Evolutionary conservation across 2,113 vertebrate genomes (phyloP).

Genomic region (Pseudopodoces humilis): DNA sequence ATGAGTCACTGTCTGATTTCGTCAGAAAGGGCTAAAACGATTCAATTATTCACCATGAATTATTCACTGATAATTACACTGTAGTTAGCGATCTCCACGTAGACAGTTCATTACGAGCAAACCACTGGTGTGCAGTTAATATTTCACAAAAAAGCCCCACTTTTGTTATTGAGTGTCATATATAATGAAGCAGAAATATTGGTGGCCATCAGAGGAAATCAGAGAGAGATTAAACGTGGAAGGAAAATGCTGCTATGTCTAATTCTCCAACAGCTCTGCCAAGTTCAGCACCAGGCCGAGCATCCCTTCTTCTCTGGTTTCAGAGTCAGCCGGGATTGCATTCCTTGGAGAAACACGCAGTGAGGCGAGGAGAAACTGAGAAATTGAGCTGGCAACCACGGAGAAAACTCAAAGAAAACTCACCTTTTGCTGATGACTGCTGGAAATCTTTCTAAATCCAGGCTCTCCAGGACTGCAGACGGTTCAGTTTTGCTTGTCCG

Average conservation of each 20-base stretch:
- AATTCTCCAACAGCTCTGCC: background rate
- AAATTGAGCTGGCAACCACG: background rate
- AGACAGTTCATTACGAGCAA: background rate
- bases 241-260: background rate
- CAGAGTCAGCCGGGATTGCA: background rate
- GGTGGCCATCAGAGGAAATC: background rate
- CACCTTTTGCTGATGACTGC: background rate
- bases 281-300: accelerated
- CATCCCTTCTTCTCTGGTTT: background rate
- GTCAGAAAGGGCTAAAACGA: slow-evolving; percentile 26
- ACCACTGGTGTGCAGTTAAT: background rate
- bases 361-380: background rate
- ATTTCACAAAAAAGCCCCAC: background rate
- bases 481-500: background rate
- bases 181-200: background rate
- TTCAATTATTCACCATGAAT: slow-evolving; percentile 50
- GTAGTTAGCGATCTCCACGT: background rate
- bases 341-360: background rate
- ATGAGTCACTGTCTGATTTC: slow-evolving; percentile 42
- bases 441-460: background rate
- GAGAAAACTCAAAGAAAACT: background rate
- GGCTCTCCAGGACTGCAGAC: background rate
- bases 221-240: background rate
- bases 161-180: background rate
- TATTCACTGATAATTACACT: slow-evolving; percentile 55